A percentile compares a stretch with the other conserved stretches of the same genome.
phyloP scores from a whole-genome alignment of 2,113 vertebrate genomes.

The Acrocephalus arundinaceus region DNA sequence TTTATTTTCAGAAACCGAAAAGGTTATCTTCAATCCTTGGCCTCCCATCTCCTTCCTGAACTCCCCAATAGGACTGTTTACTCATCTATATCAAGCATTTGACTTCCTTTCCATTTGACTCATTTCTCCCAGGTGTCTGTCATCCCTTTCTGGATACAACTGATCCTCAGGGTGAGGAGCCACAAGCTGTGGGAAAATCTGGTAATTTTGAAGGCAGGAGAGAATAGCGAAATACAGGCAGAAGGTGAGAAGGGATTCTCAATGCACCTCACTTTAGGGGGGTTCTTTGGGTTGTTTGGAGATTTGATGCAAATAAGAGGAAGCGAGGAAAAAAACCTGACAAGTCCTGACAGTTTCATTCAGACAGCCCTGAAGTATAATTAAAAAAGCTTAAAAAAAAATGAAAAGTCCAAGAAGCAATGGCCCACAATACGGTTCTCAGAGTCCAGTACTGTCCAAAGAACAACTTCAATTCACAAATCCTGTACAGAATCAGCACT shows the following conservation, averaged over 20 bases:
- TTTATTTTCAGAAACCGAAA: neutral
- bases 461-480: neutral
- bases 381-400: neutral
- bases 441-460: neutral
- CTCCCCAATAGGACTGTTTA: neutral
- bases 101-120: conserved; percentile 29
- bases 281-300: neutral
- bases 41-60: neutral
- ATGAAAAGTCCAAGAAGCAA: neutral
- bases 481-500: neutral
- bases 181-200: neutral
- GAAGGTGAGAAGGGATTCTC: neutral
- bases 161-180: neutral
- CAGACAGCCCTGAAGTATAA: neutral
- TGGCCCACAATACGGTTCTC: neutral
- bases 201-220: neutral
- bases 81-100: neutral
- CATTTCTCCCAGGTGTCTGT: neutral
- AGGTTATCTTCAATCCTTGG: neutral
- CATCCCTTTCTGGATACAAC: neutral
- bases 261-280: neutral
- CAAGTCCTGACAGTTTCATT: neutral
- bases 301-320: neutral
- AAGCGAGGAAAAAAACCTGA: neutral
- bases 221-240: neutral